Evolutionary conservation across 2,888 invertebrate species (phyloP).

Genomic region (Phyllotreta striolata): DNA sequence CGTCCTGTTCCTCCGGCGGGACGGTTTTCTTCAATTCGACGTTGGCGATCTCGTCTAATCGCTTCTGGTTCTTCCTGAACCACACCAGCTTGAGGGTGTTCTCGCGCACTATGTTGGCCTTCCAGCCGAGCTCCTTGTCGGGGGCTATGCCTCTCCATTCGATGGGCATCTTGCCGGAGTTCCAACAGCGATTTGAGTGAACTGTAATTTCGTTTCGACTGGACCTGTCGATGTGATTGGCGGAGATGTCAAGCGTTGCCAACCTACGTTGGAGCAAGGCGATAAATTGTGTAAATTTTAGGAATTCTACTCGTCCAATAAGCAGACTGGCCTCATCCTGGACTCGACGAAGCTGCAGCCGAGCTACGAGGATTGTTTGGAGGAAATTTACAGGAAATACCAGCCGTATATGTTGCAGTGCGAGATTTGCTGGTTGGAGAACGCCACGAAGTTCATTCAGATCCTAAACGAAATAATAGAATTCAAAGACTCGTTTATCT

Average conservation of each 20-base stretch:
- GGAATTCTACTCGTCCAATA: slow-evolving; percentile 47
- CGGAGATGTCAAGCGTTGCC: too few relatives aligned
- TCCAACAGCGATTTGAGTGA: not conserved
- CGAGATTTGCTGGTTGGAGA: slow-evolving; percentile 52
- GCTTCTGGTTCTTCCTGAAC: slow-evolving; percentile 56
- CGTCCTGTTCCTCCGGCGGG: slow-evolving; percentile 49
- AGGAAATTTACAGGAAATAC: slow-evolving; percentile 48
- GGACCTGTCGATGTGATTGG: too few relatives aligned
- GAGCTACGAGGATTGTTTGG: slow-evolving; percentile 47
- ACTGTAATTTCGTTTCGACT: not conserved
- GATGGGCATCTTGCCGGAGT: slow-evolving; percentile 10
- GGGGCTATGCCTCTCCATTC: slow-evolving; percentile 37
- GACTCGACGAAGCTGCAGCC: slow-evolving; percentile 44
- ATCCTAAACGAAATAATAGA: slow-evolving; percentile 32
- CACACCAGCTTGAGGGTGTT: slow-evolving; percentile 55
- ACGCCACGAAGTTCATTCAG: slow-evolving; percentile 36
- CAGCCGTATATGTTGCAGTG: slow-evolving; percentile 50
- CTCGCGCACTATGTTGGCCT: slow-evolving; percentile 53
- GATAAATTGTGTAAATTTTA: slow-evolving; percentile 23
- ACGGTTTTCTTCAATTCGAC: slow-evolving; percentile 48
- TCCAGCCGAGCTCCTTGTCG: slow-evolving; percentile 44
- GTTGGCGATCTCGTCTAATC: slow-evolving; percentile 52
- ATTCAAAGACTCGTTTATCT: slow-evolving; percentile 33
- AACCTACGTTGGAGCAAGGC: too few relatives aligned
- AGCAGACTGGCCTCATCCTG: slow-evolving; percentile 43